These are phyloP conservation scores for Apodemus sylvaticus DNA, from an alignment of 2,113 vertebrate genomes.

Conservation along the genomic window DNA sequence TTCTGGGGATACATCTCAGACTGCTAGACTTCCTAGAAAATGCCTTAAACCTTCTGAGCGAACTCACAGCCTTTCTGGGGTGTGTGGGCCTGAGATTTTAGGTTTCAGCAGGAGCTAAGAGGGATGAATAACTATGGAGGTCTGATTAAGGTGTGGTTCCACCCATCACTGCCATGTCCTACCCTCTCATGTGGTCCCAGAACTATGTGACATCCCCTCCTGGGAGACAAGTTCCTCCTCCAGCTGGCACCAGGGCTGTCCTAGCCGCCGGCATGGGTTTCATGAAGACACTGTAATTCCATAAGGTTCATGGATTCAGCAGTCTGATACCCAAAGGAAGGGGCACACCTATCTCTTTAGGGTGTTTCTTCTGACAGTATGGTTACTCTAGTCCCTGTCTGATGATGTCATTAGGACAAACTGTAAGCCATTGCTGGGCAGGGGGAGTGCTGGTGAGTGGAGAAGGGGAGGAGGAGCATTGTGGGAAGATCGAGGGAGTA, in stretches of 20 bases:
- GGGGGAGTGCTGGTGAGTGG: not conserved
- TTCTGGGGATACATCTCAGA: not conserved
- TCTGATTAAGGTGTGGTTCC: not conserved
- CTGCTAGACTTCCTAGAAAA: not conserved
- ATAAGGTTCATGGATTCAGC: not conserved
- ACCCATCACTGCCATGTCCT: not conserved
- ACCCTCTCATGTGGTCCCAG: not conserved
- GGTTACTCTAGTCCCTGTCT: not conserved
- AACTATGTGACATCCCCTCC: not conserved
- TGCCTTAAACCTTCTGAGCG: not conserved
- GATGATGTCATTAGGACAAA: not conserved
- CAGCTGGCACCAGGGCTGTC: not conserved
- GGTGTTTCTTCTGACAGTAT: not conserved
- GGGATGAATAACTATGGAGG: not conserved
- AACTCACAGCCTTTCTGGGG: not conserved
- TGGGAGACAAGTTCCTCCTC: not conserved
- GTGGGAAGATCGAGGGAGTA: fast-evolving
- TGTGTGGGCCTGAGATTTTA: not conserved
- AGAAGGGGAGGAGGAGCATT: not conserved
- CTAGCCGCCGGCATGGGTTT: not conserved
- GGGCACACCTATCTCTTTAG: not conserved
- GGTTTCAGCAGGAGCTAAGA: not conserved
- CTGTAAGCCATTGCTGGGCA: too few relatives aligned
- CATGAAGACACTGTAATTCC: not conserved
- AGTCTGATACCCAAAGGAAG: not conserved